phyloP scores from a whole-genome alignment of 2,888 invertebrate species.

The Biston betularia region DNA sequence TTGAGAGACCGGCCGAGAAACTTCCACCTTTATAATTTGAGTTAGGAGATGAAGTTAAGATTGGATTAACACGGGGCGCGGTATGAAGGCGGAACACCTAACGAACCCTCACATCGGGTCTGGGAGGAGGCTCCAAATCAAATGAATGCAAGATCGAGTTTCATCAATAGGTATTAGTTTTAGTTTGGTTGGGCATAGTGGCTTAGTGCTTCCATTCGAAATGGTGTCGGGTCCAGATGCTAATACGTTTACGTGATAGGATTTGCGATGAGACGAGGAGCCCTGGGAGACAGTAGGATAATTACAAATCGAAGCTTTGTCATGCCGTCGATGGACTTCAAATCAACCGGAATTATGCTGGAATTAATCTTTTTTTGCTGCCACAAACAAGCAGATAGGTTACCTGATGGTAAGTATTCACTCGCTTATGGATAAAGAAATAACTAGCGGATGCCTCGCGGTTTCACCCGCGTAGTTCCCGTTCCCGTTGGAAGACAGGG shows the following conservation, averaged over 20 bases:
- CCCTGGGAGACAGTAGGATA: not conserved
- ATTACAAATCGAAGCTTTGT: not conserved
- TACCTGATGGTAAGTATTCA: no score
- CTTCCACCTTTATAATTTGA: no score
- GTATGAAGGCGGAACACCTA: no score
- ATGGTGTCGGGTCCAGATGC: not conserved
- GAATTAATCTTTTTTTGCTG: not conserved
- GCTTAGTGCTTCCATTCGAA: slow-evolving; percentile 2
- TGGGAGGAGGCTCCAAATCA: not conserved
- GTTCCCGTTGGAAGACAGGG: no score
- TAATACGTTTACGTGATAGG: not conserved
- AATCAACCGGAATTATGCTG: not conserved
- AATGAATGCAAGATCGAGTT: slow-evolving; percentile 4
- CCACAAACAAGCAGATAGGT: no score
- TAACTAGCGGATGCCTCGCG: no score
- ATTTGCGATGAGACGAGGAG: not conserved
- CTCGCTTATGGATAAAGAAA: no score
- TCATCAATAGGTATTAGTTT: not conserved
- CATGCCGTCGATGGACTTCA: not conserved
- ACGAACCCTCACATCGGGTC: not conserved
- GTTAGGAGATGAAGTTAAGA: no score
- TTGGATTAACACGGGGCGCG: no score
- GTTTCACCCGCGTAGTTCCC: no score
- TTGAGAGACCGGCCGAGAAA: no score
- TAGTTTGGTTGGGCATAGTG: not conserved